Evolutionary conservation across 2,113 vertebrate species (phyloP), one percentile per base, ranked within the genome.

Genomic region (Patagioenas fasciata): DNA sequence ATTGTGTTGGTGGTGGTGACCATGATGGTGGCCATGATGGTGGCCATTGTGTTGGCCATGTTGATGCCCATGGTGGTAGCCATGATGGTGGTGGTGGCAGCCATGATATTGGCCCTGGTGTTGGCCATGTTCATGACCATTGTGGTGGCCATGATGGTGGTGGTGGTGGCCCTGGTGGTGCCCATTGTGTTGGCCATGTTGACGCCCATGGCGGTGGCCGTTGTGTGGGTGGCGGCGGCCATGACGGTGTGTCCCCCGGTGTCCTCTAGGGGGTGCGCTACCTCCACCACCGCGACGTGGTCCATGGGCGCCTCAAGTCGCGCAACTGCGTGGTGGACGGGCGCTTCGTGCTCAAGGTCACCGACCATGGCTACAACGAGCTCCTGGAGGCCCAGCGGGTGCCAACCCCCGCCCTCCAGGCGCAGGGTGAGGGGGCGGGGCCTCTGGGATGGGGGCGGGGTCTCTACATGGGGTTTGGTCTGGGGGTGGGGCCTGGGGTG

Each of bases 311-410:
- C 8, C 98, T 99, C 38, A 99, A 99, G 94, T 99, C 99, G 7
- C 98, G 99, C 7, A 99, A 99, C 97, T 99, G 99, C 71, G 98
- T 99, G 64, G 99, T 99, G 14, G 99, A 99, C 10, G 99, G 99
- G 2, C 98, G 99, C 89, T 99, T 99, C 60, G 99, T 99, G 71
- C 97, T 99, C 67, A 99, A 99, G 93, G 98, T 99, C 88, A 99
- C 99, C 1, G 99, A 99, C 92, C 99, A 99, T 20, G 98, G 99
- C 66, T 99, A 98, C 65, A 98, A 98, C 54, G 97, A 98, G 38
- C 97, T 99, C 38, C 91, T 99, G 84, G 97, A 96, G 13, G 77
- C 96, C 13, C 99, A 99, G 92, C 95, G 69, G 32, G 72, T 99
- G 44, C 17, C 86, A 2, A 13, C 20, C 1, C 96, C 95, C 1